Conservation (phyloP, 2,888 invertebrate genomes). For the Cheilosia grossa region DNA sequence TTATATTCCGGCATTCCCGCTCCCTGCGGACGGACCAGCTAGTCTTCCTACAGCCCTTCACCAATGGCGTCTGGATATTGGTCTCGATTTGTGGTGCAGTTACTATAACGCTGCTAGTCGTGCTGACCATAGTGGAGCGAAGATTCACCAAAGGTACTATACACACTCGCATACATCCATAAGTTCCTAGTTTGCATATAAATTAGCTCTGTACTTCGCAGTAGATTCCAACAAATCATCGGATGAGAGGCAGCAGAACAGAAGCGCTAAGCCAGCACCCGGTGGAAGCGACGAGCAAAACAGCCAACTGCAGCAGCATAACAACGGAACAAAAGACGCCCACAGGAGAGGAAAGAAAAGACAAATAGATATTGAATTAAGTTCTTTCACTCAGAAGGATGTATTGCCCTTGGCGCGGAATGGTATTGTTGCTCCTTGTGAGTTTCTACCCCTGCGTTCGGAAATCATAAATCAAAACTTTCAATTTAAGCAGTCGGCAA, state of each 20-base stretch:
- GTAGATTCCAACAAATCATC: slow-evolving; percentile 52
- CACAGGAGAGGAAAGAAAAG: slow-evolving; percentile 43
- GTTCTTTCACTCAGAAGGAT: slow-evolving; percentile 54
- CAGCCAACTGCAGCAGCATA: slow-evolving; percentile 32
- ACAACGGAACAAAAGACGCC: slow-evolving; percentile 29
- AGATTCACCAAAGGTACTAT: slow-evolving; percentile 27
- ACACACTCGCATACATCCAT: neutral
- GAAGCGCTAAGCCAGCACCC: slow-evolving; percentile 16
- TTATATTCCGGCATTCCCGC: slow-evolving; percentile 88
- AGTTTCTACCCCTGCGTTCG: slow-evolving; percentile 64
- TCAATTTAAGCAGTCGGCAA: slow-evolving; percentile 69
- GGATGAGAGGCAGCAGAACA: slow-evolving; percentile 19
- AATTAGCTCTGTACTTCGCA: slow-evolving; percentile 6
- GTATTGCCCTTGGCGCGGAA: slow-evolving; percentile 53
- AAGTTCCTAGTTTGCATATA: slow-evolving; percentile 3
- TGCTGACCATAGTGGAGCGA: slow-evolving; percentile 59
- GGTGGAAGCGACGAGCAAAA: neutral
- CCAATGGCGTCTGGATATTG: slow-evolving; percentile 85
- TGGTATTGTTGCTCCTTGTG: slow-evolving; percentile 43
- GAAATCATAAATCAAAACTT: slow-evolving; percentile 77
- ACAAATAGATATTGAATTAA: slow-evolving; percentile 60
- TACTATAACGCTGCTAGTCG: slow-evolving; percentile 79
- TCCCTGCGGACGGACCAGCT: slow-evolving; percentile 85
- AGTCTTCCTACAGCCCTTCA: slow-evolving; percentile 87
- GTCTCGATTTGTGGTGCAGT: slow-evolving; percentile 82